Conservation (phyloP, 2,888 invertebrate species). For the Schrankia costaestrigalis region DNA sequence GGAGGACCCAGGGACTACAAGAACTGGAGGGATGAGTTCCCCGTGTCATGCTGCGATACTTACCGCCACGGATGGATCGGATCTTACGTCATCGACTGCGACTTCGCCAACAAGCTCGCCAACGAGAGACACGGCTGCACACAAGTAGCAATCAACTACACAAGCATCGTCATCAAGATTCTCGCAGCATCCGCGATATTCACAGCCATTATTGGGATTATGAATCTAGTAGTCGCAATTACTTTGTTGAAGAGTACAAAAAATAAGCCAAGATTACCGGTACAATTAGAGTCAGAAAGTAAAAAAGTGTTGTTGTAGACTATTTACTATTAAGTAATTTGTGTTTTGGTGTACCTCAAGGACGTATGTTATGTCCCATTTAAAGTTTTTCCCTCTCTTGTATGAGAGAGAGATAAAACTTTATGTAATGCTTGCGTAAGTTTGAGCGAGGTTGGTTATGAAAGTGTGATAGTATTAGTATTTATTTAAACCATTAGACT, state of each 20-base stretch:
- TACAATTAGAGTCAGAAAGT: slow-evolving; percentile 59
- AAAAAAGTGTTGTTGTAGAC: slow-evolving; percentile 59
- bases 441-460: slow-evolving; percentile 13
- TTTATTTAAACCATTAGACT: slow-evolving; percentile 14
- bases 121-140: slow-evolving; percentile 70
- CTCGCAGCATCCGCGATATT: slow-evolving; percentile 53
- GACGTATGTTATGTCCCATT: slow-evolving; percentile 11
- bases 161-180: slow-evolving; percentile 55
- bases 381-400: slow-evolving; percentile 19
- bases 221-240: slow-evolving; percentile 48
- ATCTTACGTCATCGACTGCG: slow-evolving; percentile 57
- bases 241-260: slow-evolving; percentile 46
- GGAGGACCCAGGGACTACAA: slow-evolving; percentile 67
- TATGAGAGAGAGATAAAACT: slow-evolving; percentile 22
- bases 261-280: slow-evolving; percentile 41
- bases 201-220: slow-evolving; percentile 51
- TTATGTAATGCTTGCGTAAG: slow-evolving; percentile 26
- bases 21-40: slow-evolving; percentile 61
- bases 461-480: slow-evolving; percentile 26
- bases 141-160: slow-evolving; percentile 59
- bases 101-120: slow-evolving; percentile 65
- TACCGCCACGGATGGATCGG: slow-evolving; percentile 65
- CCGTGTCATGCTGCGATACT: slow-evolving; percentile 65
- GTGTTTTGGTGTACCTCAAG: slow-evolving; percentile 13
- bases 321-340: slow-evolving; percentile 5